phyloP scores from a whole-genome alignment of 2,113 vertebrate species.

The Hystrix brachyura region DNA sequence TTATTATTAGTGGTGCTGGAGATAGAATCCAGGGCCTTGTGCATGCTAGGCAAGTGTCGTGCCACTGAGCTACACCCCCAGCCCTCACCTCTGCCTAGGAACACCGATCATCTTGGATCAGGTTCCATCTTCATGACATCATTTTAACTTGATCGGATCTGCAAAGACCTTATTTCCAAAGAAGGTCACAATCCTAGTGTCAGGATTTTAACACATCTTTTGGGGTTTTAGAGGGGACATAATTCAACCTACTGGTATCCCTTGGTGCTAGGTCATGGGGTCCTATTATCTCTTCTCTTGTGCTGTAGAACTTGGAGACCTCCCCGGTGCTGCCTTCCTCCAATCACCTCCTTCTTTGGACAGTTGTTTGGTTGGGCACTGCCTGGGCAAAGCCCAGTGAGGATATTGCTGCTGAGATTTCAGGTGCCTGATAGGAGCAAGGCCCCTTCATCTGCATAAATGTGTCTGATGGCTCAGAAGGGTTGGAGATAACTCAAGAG shows the following conservation, averaged over 20 bases:
- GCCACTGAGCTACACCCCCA: background rate
- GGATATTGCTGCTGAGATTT: background rate
- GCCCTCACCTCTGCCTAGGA: background rate
- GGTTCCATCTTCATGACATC: background rate
- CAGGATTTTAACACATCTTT: background rate
- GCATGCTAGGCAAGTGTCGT: background rate
- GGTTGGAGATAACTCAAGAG: background rate
- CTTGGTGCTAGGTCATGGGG: background rate
- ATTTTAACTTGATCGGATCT: conserved; percentile 28
- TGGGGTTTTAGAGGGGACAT: background rate
- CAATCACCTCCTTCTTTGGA: background rate
- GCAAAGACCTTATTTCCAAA: background rate
- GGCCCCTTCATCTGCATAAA: background rate
- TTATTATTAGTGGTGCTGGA: background rate
- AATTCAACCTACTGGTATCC: background rate
- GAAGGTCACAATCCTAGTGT: background rate
- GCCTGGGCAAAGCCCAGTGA: background rate
- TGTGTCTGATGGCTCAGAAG: background rate
- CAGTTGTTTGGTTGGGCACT: background rate
- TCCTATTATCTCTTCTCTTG: background rate
- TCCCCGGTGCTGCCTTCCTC: background rate
- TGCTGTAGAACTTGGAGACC: background rate
- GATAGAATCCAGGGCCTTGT: background rate
- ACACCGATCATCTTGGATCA: background rate
- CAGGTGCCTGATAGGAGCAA: background rate